These are phyloP conservation scores for Propithecus coquereli DNA, from an alignment of 2,113 vertebrate genomes.

Conservation along the genomic window DNA sequence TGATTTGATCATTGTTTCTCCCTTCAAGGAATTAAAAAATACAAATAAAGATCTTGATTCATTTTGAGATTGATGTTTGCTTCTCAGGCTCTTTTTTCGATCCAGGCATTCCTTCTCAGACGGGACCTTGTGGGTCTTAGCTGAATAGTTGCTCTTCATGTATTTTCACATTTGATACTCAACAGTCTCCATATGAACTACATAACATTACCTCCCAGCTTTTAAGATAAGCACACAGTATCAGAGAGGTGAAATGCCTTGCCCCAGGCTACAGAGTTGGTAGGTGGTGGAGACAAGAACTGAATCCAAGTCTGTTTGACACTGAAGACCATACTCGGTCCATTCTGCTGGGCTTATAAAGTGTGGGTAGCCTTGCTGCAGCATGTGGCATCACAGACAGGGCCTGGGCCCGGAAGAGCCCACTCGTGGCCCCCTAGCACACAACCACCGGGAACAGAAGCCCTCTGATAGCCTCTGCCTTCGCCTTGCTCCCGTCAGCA, in stretches of 20 bases:
- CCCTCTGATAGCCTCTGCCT: not conserved
- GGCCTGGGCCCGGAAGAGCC: not conserved
- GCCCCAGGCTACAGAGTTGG: not conserved
- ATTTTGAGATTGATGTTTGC: not conserved
- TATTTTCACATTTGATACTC: not conserved
- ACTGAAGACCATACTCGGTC: not conserved
- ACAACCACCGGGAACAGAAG: not conserved
- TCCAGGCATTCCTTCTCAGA: not conserved
- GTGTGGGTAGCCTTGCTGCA: not conserved
- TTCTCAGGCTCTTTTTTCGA: not conserved
- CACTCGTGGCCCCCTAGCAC: not conserved
- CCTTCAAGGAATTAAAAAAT: slow-evolving; percentile 10
- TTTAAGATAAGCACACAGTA: not conserved
- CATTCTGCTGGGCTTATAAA: not conserved
- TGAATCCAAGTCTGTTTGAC: not conserved
- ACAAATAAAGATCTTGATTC: not conserved
- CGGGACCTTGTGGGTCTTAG: not conserved
- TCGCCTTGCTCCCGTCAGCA: not conserved
- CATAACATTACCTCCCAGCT: not conserved
- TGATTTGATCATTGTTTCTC: not conserved
- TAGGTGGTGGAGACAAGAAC: not conserved
- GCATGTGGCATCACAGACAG: not conserved
- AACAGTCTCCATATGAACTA: not conserved
- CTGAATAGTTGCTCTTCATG: not conserved
- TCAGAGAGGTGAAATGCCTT: not conserved